phyloP scores from a whole-genome alignment of 2,888 invertebrate genomes.

The Taphrorychus bicolor region DNA sequence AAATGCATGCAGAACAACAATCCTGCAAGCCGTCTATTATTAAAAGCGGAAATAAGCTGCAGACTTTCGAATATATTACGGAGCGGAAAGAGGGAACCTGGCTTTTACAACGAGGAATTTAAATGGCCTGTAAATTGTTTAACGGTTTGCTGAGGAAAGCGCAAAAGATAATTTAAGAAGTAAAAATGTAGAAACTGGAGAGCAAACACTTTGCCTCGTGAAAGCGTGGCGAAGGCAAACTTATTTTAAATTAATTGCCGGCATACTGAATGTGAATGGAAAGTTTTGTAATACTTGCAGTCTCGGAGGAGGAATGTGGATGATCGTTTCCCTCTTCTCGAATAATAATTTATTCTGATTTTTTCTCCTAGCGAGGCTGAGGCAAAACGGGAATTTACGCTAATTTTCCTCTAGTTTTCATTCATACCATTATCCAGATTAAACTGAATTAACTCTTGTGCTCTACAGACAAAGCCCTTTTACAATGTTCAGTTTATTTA shows the following conservation, averaged over 20 bases:
- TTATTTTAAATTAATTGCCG: constrained; percentile 7
- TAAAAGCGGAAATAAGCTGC: background rate
- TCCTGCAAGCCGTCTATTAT: background rate
- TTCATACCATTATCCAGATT: constrained; percentile 6
- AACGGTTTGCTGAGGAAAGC: constrained; percentile 1
- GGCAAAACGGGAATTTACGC: background rate
- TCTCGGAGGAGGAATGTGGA: background rate
- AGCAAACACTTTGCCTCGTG: constrained; percentile 1
- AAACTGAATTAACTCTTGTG: constrained; percentile 31
- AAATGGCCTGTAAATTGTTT: constrained; percentile 5
- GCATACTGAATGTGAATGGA: constrained; percentile 4
- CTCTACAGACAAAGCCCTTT: constrained; percentile 14
- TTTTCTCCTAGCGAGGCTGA: background rate
- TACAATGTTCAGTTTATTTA: constrained; percentile 36
- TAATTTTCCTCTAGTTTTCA: background rate
- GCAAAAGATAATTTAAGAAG: constrained; percentile 2
- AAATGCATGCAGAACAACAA: too few species aligned
- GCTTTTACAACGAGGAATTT: constrained; percentile 4
- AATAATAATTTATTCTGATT: background rate
- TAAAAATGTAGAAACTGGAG: constrained; percentile 8
- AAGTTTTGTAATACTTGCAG: constrained; percentile 7
- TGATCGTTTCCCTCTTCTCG: background rate
- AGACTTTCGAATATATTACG: background rate
- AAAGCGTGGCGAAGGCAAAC: constrained; percentile 7
- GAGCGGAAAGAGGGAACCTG: background rate